Evolutionary conservation across 2,888 invertebrate species (phyloP).

Genomic region (Colostygia pectinataria): DNA sequence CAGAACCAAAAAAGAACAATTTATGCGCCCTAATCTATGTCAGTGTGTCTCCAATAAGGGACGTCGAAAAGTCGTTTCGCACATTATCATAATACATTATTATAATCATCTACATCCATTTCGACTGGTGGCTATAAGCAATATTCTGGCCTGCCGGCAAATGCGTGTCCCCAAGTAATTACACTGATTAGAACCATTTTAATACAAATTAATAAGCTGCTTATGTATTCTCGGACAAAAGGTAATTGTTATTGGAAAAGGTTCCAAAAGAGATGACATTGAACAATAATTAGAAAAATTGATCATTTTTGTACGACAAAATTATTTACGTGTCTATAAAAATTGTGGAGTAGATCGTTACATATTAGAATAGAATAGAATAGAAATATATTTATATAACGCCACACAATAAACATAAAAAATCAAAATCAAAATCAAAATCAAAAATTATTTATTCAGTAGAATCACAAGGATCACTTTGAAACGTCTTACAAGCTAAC

Average conservation of each 20-base stretch:
- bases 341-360: too few relatives aligned
- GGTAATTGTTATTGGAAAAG: slow-evolving; percentile 3
- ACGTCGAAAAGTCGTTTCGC: slow-evolving; percentile 47
- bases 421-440: too few relatives aligned
- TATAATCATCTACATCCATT: slow-evolving; percentile 62
- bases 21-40: slow-evolving; percentile 14
- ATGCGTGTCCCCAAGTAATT: slow-evolving; percentile 47
- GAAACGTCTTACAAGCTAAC: too few relatives aligned
- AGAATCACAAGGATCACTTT: too few relatives aligned
- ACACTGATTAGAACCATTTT: slow-evolving; percentile 44
- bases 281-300: neutral
- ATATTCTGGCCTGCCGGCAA: slow-evolving; percentile 49
- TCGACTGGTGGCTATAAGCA: slow-evolving; percentile 39
- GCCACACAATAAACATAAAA: too few relatives aligned
- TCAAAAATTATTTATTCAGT: too few relatives aligned
- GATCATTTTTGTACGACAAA: too few relatives aligned
- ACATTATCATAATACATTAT: slow-evolving; percentile 68
- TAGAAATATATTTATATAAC: too few relatives aligned
- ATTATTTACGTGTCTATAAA: too few relatives aligned
- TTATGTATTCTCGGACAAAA: slow-evolving; percentile 8
- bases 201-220: slow-evolving; percentile 24
- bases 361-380: too few relatives aligned
- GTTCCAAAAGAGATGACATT: neutral
- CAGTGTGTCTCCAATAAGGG: slow-evolving; percentile 45
- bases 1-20: neutral